Base-by-base conservation (phyloP, 2,797 vertebrate species). In the Lateolabrax maculatus region DNA sequence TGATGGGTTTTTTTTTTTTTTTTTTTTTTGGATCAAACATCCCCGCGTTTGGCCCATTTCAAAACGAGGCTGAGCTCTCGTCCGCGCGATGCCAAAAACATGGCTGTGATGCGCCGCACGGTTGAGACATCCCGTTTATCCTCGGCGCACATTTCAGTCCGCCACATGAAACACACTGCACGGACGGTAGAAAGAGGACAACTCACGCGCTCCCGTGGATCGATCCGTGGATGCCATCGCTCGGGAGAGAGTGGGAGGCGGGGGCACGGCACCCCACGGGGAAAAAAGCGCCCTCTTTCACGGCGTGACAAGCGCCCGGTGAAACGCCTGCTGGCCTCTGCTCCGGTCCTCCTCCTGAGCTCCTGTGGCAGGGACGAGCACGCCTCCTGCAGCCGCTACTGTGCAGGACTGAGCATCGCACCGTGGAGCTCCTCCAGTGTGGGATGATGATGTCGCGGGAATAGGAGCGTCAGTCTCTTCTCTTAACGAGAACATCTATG, bases 121-220 rank as follows among this genome's bases (percentile, higher is more conserved):
- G 49, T 29, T 41, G n/a, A 43, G 25, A 73, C 70, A 39, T 62
- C n/a, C 80, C 55, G 76, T 66, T 63, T 56, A 39, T 66, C 74
- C 68, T 52, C 73, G 34, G 53, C 69, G 37, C 83, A 64, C 79
- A 58, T 9, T 21, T 75, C 27, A 23, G n/a, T 77, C 85, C 70
- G 52, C 39, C 83, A 77, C 85, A 83, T 48, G 58, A 77, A 71
- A 77, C 16, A 84, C 58, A 56, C 10, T 13, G 44, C 64, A 66
- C 25, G 51, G 57, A 61, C 77, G 23, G 53, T 7, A 41, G 39
- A 56, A 84, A 63, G 51, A 58, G 8, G 62, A 46, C 25, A 86
- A 95, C 95, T 96, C 86, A 96, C 95, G 84, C 86, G 85, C 76
- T 90, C 81, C 83, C 60, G 82, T 3, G 65, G 92, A 93, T 91